These are phyloP conservation scores for Dolichallabes microphthalmus DNA, from an alignment of 2,113 vertebrate genomes.

Conservation along the genomic window DNA sequence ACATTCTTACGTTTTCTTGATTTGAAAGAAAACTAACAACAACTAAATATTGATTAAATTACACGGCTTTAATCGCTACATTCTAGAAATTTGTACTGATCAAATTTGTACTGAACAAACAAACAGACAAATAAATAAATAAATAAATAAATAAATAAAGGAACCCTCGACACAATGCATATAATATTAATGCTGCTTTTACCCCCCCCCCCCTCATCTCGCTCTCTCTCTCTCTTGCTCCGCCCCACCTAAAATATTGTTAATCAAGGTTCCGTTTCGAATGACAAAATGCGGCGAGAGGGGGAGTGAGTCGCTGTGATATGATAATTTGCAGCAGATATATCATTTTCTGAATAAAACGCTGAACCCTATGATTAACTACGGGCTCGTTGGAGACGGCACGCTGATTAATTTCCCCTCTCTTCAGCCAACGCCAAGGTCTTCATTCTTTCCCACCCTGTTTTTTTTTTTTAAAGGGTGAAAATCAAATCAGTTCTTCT, in stretches of 20 bases:
- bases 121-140: background rate
- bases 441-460: conserved; percentile 49
- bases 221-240: background rate
- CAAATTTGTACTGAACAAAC: background rate
- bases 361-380: conserved; percentile 67
- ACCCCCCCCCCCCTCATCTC: background rate
- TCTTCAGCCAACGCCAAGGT: conserved; percentile 60
- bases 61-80: background rate
- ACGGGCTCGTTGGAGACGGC: conserved; percentile 66
- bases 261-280: conserved; percentile 55
- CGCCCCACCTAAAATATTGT: conserved; percentile 46
- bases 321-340: conserved; percentile 58
- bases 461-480: conserved; percentile 51
- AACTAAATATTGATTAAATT: too few species aligned
- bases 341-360: conserved; percentile 66
- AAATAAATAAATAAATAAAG: background rate
- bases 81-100: background rate
- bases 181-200: conserved; percentile 46
- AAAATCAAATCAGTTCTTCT: conserved; percentile 70
- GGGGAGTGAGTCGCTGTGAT: conserved; percentile 59
- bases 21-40: too few species aligned
- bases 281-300: conserved; percentile 48
- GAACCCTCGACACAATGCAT: conserved; percentile 43
- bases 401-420: conserved; percentile 74
- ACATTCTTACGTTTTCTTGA: too few species aligned